A percentile compares a stretch with the other conserved stretches of the same genome.
These are phyloP conservation scores for Xenops minutus DNA, from an alignment of 2,797 vertebrate genomes.

Conservation along the genomic window DNA sequence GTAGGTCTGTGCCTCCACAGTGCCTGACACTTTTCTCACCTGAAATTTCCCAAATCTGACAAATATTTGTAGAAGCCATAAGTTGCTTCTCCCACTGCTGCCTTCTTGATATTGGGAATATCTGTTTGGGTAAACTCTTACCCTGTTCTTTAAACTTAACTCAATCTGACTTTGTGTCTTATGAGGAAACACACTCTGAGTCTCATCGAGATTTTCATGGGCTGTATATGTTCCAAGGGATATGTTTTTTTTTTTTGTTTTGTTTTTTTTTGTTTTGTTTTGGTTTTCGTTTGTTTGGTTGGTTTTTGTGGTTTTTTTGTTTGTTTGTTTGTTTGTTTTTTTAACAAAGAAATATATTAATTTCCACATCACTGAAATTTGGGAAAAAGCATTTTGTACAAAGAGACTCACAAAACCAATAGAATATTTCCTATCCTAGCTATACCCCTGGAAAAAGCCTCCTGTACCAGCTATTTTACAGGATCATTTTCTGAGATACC, in stretches of 20 bases:
- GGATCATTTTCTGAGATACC: neutral
- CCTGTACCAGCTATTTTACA: neutral
- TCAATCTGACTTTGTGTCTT: neutral
- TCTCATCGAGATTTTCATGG: neutral
- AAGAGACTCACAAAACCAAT: neutral
- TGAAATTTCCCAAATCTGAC: neutral
- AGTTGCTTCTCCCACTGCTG: neutral
- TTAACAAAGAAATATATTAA: neutral
- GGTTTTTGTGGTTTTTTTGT: no score
- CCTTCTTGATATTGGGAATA: neutral
- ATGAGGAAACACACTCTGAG: neutral
- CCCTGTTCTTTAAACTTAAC: neutral
- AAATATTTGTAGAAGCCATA: neutral
- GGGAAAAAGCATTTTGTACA: rapidly evolving
- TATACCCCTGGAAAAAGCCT: neutral
- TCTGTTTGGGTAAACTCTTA: neutral
- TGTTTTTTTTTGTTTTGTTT: no score
- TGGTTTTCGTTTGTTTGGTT: no score
- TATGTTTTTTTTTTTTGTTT: neutral
- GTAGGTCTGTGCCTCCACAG: neutral
- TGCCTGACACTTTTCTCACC: neutral
- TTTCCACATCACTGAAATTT: neutral
- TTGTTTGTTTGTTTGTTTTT: no score
- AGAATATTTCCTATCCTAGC: neutral
- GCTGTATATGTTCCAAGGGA: neutral